A percentile compares a stretch with the other conserved stretches of the same genome.
These are phyloP conservation scores for Mantis religiosa DNA, from an alignment of 2,888 invertebrate species.

Conservation along the genomic window DNA sequence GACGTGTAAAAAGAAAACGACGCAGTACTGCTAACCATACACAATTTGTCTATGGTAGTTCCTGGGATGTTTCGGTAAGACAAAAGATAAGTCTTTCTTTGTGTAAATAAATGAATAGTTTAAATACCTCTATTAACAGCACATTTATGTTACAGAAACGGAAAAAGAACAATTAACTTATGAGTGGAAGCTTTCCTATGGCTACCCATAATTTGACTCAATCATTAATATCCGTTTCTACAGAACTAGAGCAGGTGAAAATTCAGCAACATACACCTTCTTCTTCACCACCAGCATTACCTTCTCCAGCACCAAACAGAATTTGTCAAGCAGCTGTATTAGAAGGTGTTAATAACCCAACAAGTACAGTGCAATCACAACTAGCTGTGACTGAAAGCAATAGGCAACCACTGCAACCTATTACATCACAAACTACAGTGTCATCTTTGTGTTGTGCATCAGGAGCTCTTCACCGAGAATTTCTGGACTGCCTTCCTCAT, in stretches of 20 bases:
- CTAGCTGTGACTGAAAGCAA: neutral
- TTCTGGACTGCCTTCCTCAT: conserved; percentile 50
- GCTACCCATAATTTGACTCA: neutral
- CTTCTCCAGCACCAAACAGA: neutral
- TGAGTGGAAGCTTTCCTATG: neutral
- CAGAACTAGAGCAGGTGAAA: neutral
- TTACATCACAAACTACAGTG: neutral
- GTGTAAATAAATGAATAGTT: neutral
- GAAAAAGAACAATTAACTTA: conserved; percentile 21
- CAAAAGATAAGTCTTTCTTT: neutral
- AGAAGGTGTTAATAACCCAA: neutral
- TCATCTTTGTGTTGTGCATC: neutral
- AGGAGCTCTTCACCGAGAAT: conserved; percentile 40
- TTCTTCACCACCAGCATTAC: neutral
- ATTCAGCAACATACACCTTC: neutral
- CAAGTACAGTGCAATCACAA: too few species aligned
- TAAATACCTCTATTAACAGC: neutral
- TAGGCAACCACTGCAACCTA: neutral
- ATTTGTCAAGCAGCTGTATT: neutral
- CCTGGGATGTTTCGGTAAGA: conserved; percentile 23
- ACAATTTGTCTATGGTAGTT: conserved; percentile 51
- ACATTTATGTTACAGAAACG: conserved; percentile 7
- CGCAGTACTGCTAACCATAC: conserved; percentile 52
- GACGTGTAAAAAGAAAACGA: conserved; percentile 50
- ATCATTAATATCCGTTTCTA: neutral